phyloP scores from a whole-genome alignment of 35 echinoderm and acorn worm genomes.

The Acanthaster planci region DNA sequence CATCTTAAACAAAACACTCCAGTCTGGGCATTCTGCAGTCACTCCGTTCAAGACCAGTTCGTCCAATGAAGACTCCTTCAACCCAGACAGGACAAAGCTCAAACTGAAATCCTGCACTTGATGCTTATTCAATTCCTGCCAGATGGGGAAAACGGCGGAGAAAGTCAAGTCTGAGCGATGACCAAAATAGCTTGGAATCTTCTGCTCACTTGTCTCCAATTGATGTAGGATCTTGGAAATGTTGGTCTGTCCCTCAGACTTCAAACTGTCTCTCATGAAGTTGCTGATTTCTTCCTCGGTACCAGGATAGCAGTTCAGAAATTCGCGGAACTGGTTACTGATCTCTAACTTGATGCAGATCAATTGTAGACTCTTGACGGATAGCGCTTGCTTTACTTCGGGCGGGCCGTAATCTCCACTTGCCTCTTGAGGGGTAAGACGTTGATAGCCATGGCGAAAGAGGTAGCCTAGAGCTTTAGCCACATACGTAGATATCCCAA shows the following conservation, averaged over 20 bases:
- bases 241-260: background rate
- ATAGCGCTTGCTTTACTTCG: background rate
- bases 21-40: slow-evolving; percentile 17
- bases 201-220: background rate
- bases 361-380: slow-evolving; percentile 32
- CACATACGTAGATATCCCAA: slow-evolving; percentile 42
- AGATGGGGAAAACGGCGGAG: slow-evolving; percentile 23
- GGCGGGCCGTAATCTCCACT: background rate
- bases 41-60: slow-evolving; percentile 44
- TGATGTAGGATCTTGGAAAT: background rate
- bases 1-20: slow-evolving; percentile 33
- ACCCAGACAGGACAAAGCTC: slow-evolving; percentile 23
- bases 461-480: slow-evolving; percentile 42
- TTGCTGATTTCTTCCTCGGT: slow-evolving; percentile 24
- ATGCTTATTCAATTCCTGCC: slow-evolving; percentile 24
- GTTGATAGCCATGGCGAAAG: slow-evolving; percentile 16
- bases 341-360: slow-evolving; percentile 34
- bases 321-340: slow-evolving; percentile 46
- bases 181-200: slow-evolving; percentile 25
- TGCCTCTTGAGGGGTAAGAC: background rate
- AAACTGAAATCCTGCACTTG: slow-evolving; percentile 43
- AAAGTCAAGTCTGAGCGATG: slow-evolving; percentile 25
- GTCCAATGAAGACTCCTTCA: slow-evolving; percentile 22
- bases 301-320: slow-evolving; percentile 42
- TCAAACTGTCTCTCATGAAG: background rate